Evolutionary conservation across 2,888 invertebrate genomes (phyloP).

Genomic region (Quadroppia sp.): DNA sequence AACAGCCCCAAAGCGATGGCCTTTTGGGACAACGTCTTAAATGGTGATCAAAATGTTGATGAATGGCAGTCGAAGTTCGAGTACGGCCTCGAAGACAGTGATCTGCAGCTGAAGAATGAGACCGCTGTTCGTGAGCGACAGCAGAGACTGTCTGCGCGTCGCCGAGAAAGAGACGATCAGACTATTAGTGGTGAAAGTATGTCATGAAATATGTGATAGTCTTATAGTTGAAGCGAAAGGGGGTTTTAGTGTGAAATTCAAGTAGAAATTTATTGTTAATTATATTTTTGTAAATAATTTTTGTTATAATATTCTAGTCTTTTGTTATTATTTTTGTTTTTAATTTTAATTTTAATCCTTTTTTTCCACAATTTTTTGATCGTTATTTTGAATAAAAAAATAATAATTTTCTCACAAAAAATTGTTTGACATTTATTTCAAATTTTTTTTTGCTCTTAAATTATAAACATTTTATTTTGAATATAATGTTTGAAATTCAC

Average conservation of each 20-base stretch:
- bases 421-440: no score
- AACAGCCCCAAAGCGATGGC: not conserved
- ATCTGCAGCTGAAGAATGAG: not conserved
- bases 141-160: not conserved
- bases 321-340: no score
- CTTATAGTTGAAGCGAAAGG: not conserved
- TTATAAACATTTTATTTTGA: no score
- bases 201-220: not conserved
- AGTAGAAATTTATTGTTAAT: no score
- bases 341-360: no score
- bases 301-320: no score
- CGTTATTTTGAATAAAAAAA: no score
- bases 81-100: not conserved
- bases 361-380: no score
- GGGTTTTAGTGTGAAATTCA: not conserved
- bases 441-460: no score
- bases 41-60: not conserved
- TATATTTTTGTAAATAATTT: no score
- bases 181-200: constrained; percentile 4
- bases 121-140: not conserved
- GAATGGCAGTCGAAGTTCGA: not conserved
- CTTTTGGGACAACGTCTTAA: not conserved
- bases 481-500: no score
- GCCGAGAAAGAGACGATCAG: not conserved
- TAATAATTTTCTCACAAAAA: no score